Evolutionary conservation across 2,797 vertebrate genomes (phyloP).

Genomic region (Odontamblyopus lacepedii): DNA sequence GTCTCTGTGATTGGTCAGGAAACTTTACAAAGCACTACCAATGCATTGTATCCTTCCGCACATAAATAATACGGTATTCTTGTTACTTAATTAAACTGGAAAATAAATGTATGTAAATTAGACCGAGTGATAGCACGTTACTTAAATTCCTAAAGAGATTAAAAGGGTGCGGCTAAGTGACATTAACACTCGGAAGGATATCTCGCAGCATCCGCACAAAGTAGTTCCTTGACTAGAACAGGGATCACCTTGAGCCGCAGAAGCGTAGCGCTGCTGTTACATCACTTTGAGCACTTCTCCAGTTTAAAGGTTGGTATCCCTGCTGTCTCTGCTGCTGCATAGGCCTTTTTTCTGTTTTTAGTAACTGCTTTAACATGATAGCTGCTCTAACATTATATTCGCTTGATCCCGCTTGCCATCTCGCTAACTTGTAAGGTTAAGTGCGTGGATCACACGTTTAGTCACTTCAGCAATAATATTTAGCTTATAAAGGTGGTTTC

Average conservation of each 20-base stretch:
- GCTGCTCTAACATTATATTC: neutral
- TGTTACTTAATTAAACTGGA: neutral
- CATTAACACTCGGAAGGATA: constrained; percentile 65
- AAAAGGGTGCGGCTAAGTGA: neutral
- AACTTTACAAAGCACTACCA: constrained; percentile 35
- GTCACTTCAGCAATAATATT: neutral
- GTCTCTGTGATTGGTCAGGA: constrained; percentile 56
- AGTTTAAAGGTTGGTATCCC: constrained; percentile 55
- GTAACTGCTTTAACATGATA: neutral
- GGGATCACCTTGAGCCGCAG: constrained; percentile 74
- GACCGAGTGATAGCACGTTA: neutral
- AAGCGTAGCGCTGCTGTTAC: constrained; percentile 25
- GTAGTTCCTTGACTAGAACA: constrained; percentile 62
- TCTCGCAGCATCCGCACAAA: constrained; percentile 60
- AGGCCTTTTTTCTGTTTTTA: neutral
- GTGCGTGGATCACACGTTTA: constrained; percentile 4
- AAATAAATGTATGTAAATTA: neutral
- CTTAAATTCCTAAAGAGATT: no score
- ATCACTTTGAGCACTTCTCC: constrained; percentile 26
- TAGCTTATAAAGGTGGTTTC: neutral
- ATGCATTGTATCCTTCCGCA: constrained; percentile 62
- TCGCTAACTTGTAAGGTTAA: constrained; percentile 6
- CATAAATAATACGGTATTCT: neutral
- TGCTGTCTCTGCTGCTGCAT: fast-evolving
- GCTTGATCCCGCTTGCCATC: constrained; percentile 5